A percentile compares a stretch with the other conserved stretches of the same genome.
Evolutionary conservation across 2,113 vertebrate species (phyloP).

Genomic region (Amphiprion ocellaris): DNA sequence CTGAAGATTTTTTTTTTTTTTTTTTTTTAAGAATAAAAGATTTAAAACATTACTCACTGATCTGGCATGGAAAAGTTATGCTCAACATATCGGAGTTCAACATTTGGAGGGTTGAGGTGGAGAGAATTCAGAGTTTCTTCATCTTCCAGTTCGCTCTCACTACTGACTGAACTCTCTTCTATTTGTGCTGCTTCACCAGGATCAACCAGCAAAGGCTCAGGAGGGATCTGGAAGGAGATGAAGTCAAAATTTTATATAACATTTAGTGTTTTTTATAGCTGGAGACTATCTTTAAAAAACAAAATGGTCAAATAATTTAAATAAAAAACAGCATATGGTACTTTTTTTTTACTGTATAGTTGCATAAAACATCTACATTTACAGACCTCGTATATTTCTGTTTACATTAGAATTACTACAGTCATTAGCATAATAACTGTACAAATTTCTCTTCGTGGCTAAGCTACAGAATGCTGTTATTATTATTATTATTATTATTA

Average conservation of each 20-base stretch:
- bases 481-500: too few species aligned
- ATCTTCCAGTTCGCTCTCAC: conserved; percentile 44
- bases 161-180: conserved; percentile 64
- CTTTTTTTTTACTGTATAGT: too few species aligned
- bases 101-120: conserved; percentile 55
- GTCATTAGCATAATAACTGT: too few species aligned
- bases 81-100: conserved; percentile 69
- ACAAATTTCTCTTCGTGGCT: too few species aligned
- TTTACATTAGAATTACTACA: too few species aligned
- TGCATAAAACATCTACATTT: too few species aligned
- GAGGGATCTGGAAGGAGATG: conserved; percentile 52
- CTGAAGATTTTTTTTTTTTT: too few species aligned
- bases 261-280: not conserved
- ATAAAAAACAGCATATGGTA: too few species aligned
- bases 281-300: not conserved
- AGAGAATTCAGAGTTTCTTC: conserved; percentile 49
- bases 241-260: not conserved
- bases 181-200: not conserved
- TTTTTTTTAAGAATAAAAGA: too few species aligned
- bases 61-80: conserved; percentile 77
- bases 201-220: conserved; percentile 22
- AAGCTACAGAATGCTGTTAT: too few species aligned
- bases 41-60: conserved; percentile 81
- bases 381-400: too few species aligned
- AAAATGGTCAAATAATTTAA: not conserved